Evolutionary conservation across 2,113 vertebrate species (phyloP).

Genomic region (Panurus biarmicus): DNA sequence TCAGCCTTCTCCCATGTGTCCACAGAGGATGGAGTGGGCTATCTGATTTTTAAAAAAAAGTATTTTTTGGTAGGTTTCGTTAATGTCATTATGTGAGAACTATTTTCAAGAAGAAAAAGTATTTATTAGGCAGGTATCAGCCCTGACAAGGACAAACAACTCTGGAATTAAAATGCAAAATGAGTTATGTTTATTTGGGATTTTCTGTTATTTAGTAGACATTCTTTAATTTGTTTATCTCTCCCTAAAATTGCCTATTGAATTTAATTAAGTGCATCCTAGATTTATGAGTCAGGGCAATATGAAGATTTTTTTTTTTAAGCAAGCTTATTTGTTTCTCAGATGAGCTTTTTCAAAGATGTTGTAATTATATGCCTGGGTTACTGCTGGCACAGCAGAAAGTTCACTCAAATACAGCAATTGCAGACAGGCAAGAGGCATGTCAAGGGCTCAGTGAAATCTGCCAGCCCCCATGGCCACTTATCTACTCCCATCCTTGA

Average conservation of each 20-base stretch:
- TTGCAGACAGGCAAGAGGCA: not conserved
- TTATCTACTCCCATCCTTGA: not conserved
- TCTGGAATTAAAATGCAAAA: constrained; percentile 37
- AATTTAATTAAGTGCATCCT: constrained; percentile 53
- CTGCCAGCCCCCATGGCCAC: not conserved
- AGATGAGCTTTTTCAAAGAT: constrained; percentile 7
- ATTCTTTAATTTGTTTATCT: constrained; percentile 53
- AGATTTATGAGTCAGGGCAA: constrained; percentile 44
- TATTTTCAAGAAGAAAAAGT: not conserved
- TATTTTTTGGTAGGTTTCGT: not conserved
- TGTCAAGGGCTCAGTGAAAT: not conserved
- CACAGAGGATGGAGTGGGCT: not conserved
- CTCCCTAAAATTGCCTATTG: constrained; percentile 35
- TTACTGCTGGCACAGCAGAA: constrained; percentile 37
- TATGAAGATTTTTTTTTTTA: constrained; percentile 1
- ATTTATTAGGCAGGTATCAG: not conserved
- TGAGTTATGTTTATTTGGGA: constrained; percentile 38
- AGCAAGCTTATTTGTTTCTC: constrained; percentile 32
- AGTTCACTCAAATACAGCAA: not conserved
- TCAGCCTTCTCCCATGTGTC: not conserved
- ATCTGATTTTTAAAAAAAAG: not conserved
- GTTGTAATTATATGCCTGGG: constrained; percentile 33
- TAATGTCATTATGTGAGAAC: not conserved
- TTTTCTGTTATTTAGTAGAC: constrained; percentile 25
- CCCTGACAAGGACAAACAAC: not conserved